phyloP scores from a whole-genome alignment of 2,888 invertebrate species.

The Actias luna region DNA sequence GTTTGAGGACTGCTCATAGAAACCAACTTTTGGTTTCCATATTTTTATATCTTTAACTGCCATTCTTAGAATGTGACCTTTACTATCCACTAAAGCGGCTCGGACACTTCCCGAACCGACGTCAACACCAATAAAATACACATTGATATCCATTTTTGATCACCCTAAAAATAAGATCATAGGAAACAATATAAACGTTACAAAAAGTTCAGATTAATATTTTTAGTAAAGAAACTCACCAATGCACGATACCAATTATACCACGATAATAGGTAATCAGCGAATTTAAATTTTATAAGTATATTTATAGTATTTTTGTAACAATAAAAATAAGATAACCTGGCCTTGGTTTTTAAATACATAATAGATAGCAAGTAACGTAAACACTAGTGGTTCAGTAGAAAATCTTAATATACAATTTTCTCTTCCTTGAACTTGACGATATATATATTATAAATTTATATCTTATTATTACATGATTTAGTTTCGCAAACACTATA shows the following conservation, averaged over 20 bases:
- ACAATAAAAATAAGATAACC: conserved; percentile 12
- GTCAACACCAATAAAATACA: conserved; percentile 92
- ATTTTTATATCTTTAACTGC: conserved; percentile 86
- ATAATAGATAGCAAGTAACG: conserved; percentile 2
- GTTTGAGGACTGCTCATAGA: conserved; percentile 95
- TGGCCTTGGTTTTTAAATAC: conserved; percentile 10
- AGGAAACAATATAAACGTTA: not conserved
- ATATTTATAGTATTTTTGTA: not conserved
- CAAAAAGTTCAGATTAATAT: not conserved
- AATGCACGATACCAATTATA: not conserved
- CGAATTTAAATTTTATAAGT: not conserved
- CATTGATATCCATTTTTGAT: conserved; percentile 38
- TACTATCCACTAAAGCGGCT: conserved; percentile 88
- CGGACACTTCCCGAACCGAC: conserved; percentile 96
- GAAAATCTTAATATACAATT: too few species aligned
- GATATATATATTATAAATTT: too few species aligned
- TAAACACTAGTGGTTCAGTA: too few species aligned
- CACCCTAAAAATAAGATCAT: not conserved
- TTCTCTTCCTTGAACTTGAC: conserved; percentile 4
- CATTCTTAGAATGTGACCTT: conserved; percentile 85
- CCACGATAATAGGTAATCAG: not conserved
- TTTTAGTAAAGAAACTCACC: not conserved
- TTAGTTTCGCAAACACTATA: too few species aligned
- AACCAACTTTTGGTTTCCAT: conserved; percentile 88
- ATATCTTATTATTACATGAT: too few species aligned